Conservation (phyloP, 2,113 vertebrate genomes). For the Mus pahari region DNA sequence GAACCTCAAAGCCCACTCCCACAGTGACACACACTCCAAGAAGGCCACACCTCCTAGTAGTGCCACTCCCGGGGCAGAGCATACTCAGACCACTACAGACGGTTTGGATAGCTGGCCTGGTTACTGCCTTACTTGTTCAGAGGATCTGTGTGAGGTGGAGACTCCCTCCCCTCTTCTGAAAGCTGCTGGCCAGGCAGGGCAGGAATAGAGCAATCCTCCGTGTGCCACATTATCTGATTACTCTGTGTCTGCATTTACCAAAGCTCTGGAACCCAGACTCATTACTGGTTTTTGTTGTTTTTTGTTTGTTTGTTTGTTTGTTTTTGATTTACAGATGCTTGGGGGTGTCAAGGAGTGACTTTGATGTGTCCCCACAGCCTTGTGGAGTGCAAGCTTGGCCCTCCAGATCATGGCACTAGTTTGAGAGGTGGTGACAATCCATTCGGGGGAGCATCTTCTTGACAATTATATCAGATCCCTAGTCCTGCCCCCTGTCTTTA, state of each 20-base stretch:
- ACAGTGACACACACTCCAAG: too few species aligned
- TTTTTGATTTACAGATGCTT: neutral
- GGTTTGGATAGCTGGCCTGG: neutral
- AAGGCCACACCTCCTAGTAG: too few species aligned
- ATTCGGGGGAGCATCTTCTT: neutral
- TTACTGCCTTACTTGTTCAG: neutral
- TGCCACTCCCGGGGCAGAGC: too few species aligned
- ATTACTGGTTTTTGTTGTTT: neutral
- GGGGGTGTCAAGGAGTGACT: neutral
- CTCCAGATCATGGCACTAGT: neutral
- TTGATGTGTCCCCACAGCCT: neutral
- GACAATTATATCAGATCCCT: neutral
- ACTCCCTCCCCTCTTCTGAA: neutral
- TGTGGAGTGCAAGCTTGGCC: neutral
- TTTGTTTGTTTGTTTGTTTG: too few species aligned
- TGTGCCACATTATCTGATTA: neutral
- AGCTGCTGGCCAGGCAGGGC: neutral
- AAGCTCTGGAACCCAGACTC: neutral
- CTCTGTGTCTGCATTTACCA: neutral
- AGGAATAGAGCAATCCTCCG: neutral
- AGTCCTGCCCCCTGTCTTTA: neutral
- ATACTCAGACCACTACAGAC: too few species aligned
- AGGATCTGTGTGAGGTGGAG: neutral
- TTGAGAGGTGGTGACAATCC: neutral
- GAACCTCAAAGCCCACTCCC: too few species aligned